Evolutionary conservation across 2,888 invertebrate species (phyloP).

Genomic region (Mesorhabditis sp.): DNA sequence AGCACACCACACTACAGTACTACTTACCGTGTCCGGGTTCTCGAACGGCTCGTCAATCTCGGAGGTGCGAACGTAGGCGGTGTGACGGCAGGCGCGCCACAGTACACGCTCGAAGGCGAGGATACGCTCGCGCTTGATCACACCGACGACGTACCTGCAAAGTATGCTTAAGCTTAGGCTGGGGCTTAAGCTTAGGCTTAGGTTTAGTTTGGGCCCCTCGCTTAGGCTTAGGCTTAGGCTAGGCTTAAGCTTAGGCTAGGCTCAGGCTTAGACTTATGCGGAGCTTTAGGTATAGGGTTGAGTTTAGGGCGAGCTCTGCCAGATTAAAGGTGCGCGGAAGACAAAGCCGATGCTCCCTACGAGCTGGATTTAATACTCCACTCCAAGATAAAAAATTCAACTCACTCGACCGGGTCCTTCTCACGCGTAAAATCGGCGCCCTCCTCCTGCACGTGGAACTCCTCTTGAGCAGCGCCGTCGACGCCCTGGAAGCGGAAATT

Average conservation of each 20-base stretch:
- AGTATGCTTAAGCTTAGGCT: background rate
- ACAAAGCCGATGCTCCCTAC: too few relatives aligned
- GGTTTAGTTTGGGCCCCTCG: too few relatives aligned
- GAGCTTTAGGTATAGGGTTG: too few relatives aligned
- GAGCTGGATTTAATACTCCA: background rate
- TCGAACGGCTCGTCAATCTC: conserved; percentile 87
- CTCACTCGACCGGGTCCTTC: conserved; percentile 36
- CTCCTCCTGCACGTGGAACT: conserved; percentile 33
- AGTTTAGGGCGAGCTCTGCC: too few relatives aligned
- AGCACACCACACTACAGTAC: background rate
- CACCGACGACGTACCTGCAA: conserved; percentile 89
- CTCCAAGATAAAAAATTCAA: background rate
- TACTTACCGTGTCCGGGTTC: conserved; percentile 68
- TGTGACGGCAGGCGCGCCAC: conserved; percentile 93
- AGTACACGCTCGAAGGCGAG: conserved; percentile 94
- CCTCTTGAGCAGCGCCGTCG: conserved; percentile 40
- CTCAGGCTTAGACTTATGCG: too few relatives aligned
- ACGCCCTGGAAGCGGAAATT: conserved; percentile 23
- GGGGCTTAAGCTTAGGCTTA: background rate
- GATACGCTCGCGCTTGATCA: conserved; percentile 85
- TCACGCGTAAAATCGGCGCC: conserved; percentile 21
- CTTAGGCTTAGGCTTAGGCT: too few relatives aligned
- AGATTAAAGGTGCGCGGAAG: too few relatives aligned
- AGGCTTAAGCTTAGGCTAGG: too few relatives aligned
- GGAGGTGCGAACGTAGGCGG: conserved; percentile 66